These are phyloP conservation scores for Podiceps cristatus DNA, from an alignment of 2,113 vertebrate genomes.

Conservation along the genomic window DNA sequence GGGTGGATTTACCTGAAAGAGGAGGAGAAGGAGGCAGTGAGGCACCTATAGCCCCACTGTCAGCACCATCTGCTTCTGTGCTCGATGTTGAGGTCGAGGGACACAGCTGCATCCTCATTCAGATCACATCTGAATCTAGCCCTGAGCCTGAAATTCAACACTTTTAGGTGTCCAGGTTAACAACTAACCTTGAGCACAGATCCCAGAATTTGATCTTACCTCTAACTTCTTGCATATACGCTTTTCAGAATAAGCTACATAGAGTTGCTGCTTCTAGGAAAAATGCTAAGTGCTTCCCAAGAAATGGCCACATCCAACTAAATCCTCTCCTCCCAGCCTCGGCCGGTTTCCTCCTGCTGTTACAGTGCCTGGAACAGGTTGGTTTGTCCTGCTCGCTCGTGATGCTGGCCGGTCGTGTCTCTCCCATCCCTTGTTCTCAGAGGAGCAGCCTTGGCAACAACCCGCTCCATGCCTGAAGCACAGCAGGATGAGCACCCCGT, in stretches of 20 bases:
- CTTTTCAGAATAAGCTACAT: neutral
- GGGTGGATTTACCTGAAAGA: neutral
- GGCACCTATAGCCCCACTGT: neutral
- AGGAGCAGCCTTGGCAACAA: neutral
- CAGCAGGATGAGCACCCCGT: neutral
- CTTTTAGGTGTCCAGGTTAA: neutral
- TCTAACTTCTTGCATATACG: neutral
- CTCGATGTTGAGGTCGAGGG: neutral
- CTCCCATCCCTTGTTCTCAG: neutral
- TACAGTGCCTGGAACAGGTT: neutral
- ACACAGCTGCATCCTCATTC: neutral
- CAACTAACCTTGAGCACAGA: neutral
- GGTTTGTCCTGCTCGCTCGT: neutral
- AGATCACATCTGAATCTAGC: neutral
- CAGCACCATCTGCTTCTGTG: neutral
- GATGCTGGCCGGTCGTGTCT: fast-evolving
- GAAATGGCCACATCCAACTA: neutral
- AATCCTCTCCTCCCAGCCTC: neutral
- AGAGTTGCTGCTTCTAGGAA: neutral
- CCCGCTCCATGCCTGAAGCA: neutral
- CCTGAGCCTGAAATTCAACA: neutral
- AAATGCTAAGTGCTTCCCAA: neutral
- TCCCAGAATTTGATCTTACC: neutral
- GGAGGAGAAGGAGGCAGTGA: neutral
- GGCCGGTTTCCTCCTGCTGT: neutral